These are phyloP conservation scores for Enteromius fasciolatus DNA, from an alignment of 2,797 vertebrate genomes.

Conservation along the genomic window DNA sequence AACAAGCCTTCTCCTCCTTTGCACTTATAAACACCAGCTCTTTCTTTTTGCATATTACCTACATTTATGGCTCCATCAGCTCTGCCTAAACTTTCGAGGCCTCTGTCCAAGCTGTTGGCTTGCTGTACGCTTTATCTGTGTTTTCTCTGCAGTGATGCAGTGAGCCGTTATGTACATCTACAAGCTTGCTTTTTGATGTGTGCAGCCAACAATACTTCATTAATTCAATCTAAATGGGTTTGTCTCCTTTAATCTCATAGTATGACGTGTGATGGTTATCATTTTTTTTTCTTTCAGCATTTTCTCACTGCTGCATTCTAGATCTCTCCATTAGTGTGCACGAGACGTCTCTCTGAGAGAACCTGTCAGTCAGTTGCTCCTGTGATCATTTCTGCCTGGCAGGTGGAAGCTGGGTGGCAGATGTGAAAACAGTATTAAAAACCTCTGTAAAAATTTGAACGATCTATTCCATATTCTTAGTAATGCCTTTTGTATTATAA, in stretches of 20 bases:
- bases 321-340: conserved; percentile 4
- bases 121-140: background rate
- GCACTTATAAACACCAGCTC: background rate
- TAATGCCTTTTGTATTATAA: background rate
- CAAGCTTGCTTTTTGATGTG: conserved; percentile 9
- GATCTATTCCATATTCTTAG: background rate
- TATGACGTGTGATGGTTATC: background rate
- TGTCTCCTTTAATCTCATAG: conserved; percentile 13
- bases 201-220: conserved; percentile 14
- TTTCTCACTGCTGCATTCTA: background rate
- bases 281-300: background rate
- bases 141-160: conserved; percentile 23
- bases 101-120: conserved; percentile 12
- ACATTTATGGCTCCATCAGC: conserved; percentile 2
- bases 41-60: conserved; percentile 26
- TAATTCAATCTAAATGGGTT: background rate
- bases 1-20: conserved; percentile 50
- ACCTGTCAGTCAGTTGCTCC: conserved; percentile 37
- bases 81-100: conserved; percentile 1
- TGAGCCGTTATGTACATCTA: background rate
- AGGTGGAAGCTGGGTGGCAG: conserved; percentile 29
- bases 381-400: conserved; percentile 28
- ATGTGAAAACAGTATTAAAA: background rate
- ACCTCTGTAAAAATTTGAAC: background rate
- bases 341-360: background rate